A percentile compares a stretch with the other conserved stretches of the same genome.
These are phyloP conservation scores for Brachionus plicatilis DNA, from an alignment of 1,140 invertebrate species.

Conservation along the genomic window DNA sequence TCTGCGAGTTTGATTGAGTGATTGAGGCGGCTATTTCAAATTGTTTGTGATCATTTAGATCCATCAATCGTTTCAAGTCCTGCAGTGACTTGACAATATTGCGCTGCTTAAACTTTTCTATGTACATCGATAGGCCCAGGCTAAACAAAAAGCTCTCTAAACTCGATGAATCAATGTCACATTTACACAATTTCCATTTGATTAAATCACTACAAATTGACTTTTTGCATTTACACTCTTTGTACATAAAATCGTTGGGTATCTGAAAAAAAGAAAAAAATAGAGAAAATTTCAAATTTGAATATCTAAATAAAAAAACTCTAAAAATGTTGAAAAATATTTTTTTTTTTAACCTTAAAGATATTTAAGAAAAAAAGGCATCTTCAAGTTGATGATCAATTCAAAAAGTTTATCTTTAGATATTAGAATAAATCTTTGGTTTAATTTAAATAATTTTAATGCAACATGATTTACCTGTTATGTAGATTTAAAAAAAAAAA, in stretches of 20 bases:
- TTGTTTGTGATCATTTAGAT: neutral
- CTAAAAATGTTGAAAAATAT: neutral
- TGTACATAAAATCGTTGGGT: conserved; percentile 47
- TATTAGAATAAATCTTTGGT: too few relatives aligned
- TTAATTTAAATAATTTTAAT: too few relatives aligned
- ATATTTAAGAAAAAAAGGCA: too few relatives aligned
- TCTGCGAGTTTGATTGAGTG: neutral
- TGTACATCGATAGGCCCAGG: conserved; percentile 56
- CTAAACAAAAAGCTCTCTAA: conserved; percentile 54
- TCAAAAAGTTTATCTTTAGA: too few relatives aligned
- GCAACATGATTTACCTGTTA: too few relatives aligned
- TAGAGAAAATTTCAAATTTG: neutral
- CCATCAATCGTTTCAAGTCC: neutral
- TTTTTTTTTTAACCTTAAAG: too few relatives aligned
- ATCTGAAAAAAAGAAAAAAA: conserved; percentile 47
- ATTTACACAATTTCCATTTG: conserved; percentile 49
- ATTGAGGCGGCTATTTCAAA: conserved; percentile 3
- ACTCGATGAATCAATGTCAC: conserved; percentile 52
- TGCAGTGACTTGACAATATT: neutral
- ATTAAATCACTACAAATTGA: conserved; percentile 36
- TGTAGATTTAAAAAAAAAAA: too few relatives aligned
- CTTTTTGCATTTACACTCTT: conserved; percentile 29
- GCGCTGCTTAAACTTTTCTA: conserved; percentile 41
- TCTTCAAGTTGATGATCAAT: too few relatives aligned
- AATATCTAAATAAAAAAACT: neutral